phyloP scores from a whole-genome alignment of 2,888 invertebrate genomes.

The Zygaena filipendulae region DNA sequence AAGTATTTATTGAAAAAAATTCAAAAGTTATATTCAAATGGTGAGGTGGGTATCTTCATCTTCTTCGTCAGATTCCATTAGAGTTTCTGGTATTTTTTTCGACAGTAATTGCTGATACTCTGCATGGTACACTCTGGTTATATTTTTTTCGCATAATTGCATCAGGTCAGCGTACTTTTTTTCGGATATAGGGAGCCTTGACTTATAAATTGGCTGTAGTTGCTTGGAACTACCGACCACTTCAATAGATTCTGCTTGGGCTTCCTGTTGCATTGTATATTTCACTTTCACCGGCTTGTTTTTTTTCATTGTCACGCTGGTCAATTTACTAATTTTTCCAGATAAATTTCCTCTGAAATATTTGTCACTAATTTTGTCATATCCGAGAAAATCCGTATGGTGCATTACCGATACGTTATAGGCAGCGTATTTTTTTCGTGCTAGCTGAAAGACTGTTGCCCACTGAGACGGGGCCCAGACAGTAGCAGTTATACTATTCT shows the following conservation, averaged over 20 bases:
- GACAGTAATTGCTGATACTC: not conserved
- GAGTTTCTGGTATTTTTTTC: not conserved
- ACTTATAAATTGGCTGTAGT: too few relatives aligned
- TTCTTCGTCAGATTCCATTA: not conserved
- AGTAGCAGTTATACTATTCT: conserved; percentile 18
- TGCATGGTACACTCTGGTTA: not conserved
- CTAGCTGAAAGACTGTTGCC: conserved; percentile 19
- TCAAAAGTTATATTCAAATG: not conserved
- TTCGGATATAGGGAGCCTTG: too few relatives aligned
- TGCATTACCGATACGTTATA: conserved; percentile 15
- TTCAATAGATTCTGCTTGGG: not conserved
- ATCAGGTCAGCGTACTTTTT: not conserved
- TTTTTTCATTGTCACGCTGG: conserved; percentile 17
- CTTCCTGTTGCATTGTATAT: conserved; percentile 12
- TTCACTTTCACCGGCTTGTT: conserved; percentile 8
- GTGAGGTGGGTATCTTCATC: not conserved
- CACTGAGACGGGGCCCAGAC: conserved; percentile 26
- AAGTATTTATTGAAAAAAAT: not conserved
- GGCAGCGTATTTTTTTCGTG: conserved; percentile 17
- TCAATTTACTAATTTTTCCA: conserved; percentile 19
- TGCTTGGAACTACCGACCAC: too few relatives aligned
- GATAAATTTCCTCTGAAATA: conserved; percentile 18
- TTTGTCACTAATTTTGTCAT: conserved; percentile 17
- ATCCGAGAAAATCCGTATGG: conserved; percentile 17
- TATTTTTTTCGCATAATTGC: not conserved